These are phyloP conservation scores for Chelidonichthys spinosus DNA, from an alignment of 2,797 vertebrate genomes.

Conservation along the genomic window DNA sequence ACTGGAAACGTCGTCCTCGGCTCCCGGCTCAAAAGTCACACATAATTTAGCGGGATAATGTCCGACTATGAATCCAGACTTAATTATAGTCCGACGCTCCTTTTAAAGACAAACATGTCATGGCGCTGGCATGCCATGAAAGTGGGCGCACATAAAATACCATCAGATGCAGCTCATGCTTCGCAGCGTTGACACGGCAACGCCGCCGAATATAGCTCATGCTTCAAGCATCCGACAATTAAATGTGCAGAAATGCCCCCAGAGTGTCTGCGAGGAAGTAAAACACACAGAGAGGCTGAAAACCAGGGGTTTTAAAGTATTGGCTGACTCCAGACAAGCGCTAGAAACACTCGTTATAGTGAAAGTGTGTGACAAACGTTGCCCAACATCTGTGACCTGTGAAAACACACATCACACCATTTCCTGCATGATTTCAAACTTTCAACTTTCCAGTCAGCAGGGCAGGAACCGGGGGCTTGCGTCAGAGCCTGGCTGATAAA, in stretches of 20 bases:
- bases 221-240: conserved; percentile 59
- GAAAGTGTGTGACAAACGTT: conserved; percentile 33
- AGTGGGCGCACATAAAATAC: conserved; percentile 59
- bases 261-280: conserved; percentile 16
- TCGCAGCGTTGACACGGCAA: conserved; percentile 56
- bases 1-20: conserved; percentile 17
- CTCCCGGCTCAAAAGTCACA: neutral
- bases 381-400: conserved; percentile 46
- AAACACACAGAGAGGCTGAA: conserved; percentile 7
- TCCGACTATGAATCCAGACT: conserved; percentile 15
- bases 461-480: conserved; percentile 76
- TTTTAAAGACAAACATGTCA: conserved; percentile 40
- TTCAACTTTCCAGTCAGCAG: conserved; percentile 75
- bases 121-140: conserved; percentile 55
- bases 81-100: conserved; percentile 47
- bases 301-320: neutral
- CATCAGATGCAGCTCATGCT: conserved; percentile 64
- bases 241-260: conserved; percentile 35
- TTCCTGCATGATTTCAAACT: conserved; percentile 78
- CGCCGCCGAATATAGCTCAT: conserved; percentile 66
- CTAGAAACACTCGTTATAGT: conserved; percentile 32
- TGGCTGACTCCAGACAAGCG: conserved; percentile 37
- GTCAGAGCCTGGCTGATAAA: conserved; percentile 83
- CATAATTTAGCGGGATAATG: conserved; percentile 46
- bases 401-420: conserved; percentile 49